These are phyloP conservation scores for Pammene aurita DNA, from an alignment of 2,888 invertebrate genomes.

Conservation along the genomic window DNA sequence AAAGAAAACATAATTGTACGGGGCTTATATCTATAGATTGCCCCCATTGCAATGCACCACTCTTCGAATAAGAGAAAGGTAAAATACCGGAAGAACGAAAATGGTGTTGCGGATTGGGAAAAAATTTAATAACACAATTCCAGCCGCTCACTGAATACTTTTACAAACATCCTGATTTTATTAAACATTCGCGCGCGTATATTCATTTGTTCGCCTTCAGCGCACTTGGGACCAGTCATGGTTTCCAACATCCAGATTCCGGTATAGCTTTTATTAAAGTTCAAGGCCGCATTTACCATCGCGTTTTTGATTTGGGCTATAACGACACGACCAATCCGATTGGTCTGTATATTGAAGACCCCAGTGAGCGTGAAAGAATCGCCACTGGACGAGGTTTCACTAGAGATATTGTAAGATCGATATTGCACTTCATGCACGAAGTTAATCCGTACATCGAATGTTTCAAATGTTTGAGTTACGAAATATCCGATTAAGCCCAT, in stretches of 20 bases:
- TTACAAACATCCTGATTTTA: neutral
- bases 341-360: slow-evolving; percentile 4
- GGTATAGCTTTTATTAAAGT: slow-evolving; percentile 9
- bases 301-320: slow-evolving; percentile 18
- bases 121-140: neutral
- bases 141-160: slow-evolving; percentile 2
- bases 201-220: slow-evolving; percentile 14
- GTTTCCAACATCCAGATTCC: slow-evolving; percentile 4
- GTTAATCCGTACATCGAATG: slow-evolving; percentile 1
- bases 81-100: neutral
- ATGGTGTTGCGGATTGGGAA: slow-evolving; percentile 7
- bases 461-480: slow-evolving; percentile 4
- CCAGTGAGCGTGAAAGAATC: neutral
- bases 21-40: neutral
- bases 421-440: neutral
- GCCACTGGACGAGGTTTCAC: neutral
- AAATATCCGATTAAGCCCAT: slow-evolving; percentile 3
- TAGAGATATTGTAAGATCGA: slow-evolving; percentile 2
- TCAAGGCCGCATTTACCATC: slow-evolving; percentile 13
- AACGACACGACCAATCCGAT: slow-evolving; percentile 2
- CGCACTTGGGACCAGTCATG: slow-evolving; percentile 1
- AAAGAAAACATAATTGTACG: neutral
- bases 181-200: neutral
- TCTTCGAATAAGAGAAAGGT: slow-evolving; percentile 6
- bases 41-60: neutral